A percentile compares a stretch with the other conserved stretches of the same genome.
Conservation (phyloP, 2,113 vertebrate genomes). For the Ptyas mucosa region DNA sequence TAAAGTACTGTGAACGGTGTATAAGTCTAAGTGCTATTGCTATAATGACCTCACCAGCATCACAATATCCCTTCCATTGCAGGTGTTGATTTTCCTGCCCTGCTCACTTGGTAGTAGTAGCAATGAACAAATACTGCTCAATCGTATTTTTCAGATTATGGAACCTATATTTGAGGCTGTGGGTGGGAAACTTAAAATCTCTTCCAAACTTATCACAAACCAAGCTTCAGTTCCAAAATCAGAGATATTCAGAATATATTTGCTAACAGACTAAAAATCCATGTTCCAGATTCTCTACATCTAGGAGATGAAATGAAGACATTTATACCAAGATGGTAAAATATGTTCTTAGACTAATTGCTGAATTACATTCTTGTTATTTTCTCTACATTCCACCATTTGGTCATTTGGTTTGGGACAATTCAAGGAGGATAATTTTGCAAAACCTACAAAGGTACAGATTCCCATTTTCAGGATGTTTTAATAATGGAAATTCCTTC, state of each 20-base stretch:
- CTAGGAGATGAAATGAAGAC: background rate
- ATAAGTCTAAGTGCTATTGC: too few relatives aligned
- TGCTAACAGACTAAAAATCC: background rate
- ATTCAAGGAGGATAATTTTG: background rate
- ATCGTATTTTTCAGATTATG: background rate
- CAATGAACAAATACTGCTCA: background rate
- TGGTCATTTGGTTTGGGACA: background rate
- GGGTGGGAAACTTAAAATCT: background rate
- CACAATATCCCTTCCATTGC: background rate
- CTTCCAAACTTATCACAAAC: background rate
- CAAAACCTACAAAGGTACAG: background rate
- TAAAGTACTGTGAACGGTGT: too few relatives aligned
- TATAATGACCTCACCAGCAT: background rate
- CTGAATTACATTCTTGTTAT: background rate
- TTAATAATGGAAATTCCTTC: background rate
- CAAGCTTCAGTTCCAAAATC: background rate
- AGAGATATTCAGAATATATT: background rate
- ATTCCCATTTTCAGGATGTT: background rate
- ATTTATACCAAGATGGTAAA: background rate
- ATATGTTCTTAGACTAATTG: background rate
- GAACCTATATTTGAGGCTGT: background rate
- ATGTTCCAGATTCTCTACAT: background rate
- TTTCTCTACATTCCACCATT: background rate
- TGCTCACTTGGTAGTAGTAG: too few relatives aligned
- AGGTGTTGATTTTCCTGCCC: too few relatives aligned